Evolutionary conservation across 2,113 vertebrate genomes (phyloP), one percentile per base, ranked within the genome.

Genomic region (Ameiurus melas): DNA sequence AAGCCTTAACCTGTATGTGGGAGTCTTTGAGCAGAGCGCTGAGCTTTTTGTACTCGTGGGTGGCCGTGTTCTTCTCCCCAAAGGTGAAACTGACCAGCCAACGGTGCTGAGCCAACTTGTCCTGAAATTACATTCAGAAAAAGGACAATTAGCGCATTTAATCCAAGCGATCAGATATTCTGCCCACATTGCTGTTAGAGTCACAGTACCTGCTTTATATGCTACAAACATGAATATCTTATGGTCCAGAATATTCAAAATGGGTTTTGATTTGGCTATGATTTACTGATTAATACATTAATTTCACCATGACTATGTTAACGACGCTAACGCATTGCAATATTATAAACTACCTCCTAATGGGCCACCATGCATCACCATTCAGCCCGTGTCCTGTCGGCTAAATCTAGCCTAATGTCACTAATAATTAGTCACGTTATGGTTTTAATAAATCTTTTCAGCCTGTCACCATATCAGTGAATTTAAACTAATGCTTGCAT

Each of bases 41-140:
- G 16, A 99, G 95, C 93, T 98, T 99, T 94, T 99, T 99, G 92
- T 98, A 97, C 90, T 99, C 97, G 43, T 95, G 94, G 88, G 94
- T 90, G 81, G 91, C 90, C 57, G 93, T 80, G 89, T 94, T 95
- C 70, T 86, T 92, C 30, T 95, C 90, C 33, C 97, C 97, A 93
- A 98, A 99, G 0, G 96, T 94, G 92, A 99, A 99, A 93, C 97
- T 97, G 80, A 99, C 84, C 88, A 99, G 94, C 98, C 98, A 99
- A 4, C 97, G 96, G 92, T 99, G 98, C 90, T 94, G 97, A 80
- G 97, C 96, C 92, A 99, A 92, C 43, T 94, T 97, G 4, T 95
- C 94, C 98, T 99, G 90, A 10, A 57, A 90, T 81, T 6, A 82
- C 71, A 80, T 14, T 12, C 57, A 80, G 43, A 55, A 58, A 64